These are phyloP conservation scores for Acanthaster planci DNA, from an alignment of 35 echinoderm and acorn worm species.

Conservation along the genomic window DNA sequence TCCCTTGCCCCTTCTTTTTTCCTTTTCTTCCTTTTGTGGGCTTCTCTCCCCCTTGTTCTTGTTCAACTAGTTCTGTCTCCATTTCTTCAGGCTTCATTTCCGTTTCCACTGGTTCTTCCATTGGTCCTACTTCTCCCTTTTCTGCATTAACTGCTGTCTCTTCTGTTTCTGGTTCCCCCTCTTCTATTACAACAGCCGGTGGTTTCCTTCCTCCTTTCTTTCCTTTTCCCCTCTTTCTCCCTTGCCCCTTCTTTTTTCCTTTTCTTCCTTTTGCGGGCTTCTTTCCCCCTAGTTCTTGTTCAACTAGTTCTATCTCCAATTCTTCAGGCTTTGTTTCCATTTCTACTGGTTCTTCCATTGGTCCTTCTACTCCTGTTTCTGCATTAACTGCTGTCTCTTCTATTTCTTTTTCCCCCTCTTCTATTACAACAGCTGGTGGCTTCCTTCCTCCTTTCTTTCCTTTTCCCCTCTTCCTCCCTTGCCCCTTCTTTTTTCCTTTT, in stretches of 20 bases:
- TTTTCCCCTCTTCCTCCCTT: neutral
- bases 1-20: neutral
- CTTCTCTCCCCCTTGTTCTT: no score
- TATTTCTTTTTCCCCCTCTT: neutral
- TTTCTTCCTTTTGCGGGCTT: no score
- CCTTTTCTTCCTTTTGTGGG: neutral
- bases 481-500: neutral
- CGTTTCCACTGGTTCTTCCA: no score
- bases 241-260: neutral
- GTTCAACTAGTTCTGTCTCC: no score
- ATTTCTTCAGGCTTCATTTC: no score
- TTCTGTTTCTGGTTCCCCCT: neutral
- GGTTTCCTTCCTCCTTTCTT: neutral
- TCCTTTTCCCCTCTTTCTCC: neutral
- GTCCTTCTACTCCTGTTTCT: neutral
- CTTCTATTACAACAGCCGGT: no score
- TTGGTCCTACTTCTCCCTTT: no score
- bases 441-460: neutral
- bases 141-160: no score
- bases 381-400: neutral
- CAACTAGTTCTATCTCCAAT: no score
- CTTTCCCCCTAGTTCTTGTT: no score
- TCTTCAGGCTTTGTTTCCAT: no score
- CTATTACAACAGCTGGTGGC: neutral
- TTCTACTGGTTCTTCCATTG: neutral